These are phyloP conservation scores for Conops quadrifasciatus DNA, from an alignment of 2,888 invertebrate genomes.

Conservation along the genomic window DNA sequence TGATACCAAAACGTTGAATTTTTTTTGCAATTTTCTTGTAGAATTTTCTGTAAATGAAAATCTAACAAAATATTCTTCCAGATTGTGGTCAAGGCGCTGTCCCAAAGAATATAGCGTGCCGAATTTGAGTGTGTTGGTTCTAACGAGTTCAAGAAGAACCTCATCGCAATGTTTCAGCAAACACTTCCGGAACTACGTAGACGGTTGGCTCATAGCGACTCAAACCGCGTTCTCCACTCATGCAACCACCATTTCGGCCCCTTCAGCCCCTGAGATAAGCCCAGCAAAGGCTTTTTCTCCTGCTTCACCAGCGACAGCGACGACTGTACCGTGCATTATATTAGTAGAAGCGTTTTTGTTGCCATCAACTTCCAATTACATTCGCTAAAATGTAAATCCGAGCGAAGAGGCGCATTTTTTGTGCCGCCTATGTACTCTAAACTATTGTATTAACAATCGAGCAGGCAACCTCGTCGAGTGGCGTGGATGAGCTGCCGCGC, in stretches of 20 bases:
- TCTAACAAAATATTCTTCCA: too few relatives aligned
- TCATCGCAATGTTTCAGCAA: too few relatives aligned
- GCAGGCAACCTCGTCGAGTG: conserved; percentile 16
- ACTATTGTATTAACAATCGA: conserved; percentile 34
- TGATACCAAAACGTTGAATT: too few relatives aligned
- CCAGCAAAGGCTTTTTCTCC: not conserved
- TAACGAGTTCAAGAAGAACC: too few relatives aligned
- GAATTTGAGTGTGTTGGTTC: too few relatives aligned
- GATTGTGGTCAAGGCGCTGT: too few relatives aligned
- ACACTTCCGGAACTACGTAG: too few relatives aligned
- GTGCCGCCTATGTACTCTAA: not conserved
- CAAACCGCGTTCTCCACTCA: too few relatives aligned
- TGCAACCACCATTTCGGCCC: not conserved
- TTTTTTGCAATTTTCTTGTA: too few relatives aligned
- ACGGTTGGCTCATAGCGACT: too few relatives aligned
- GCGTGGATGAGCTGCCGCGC: conserved; percentile 5
- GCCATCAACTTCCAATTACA: conserved; percentile 35
- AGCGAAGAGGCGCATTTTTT: conserved; percentile 14
- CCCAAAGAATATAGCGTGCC: too few relatives aligned
- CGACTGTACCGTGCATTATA: conserved; percentile 19
- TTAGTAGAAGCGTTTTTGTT: conserved; percentile 20
- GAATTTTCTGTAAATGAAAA: too few relatives aligned
- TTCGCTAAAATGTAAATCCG: conserved; percentile 40
- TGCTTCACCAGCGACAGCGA: not conserved
- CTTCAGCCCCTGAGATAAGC: not conserved